Percentiles rank a stretch among this genome's conserved stretches.
phyloP scores from a whole-genome alignment of 2,888 invertebrate species.

The Stenoptilia bipunctidactyla region DNA sequence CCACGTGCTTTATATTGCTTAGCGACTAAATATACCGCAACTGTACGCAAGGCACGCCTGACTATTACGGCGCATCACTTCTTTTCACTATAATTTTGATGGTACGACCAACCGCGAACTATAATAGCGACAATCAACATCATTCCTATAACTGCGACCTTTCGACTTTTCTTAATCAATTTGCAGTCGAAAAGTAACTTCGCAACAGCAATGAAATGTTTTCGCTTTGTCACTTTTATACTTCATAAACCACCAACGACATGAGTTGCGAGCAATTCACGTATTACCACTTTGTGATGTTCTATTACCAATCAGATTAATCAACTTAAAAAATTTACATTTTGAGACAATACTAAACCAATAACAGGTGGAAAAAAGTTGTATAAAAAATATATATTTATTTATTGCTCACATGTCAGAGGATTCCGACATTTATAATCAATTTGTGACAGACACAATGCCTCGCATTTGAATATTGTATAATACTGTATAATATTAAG shows the following conservation, averaged over 20 bases:
- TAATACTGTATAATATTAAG: not conserved
- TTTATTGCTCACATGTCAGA: not conserved
- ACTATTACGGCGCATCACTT: not conserved
- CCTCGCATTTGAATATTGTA: not conserved
- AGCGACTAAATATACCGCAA: conserved; percentile 8
- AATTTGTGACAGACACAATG: not conserved
- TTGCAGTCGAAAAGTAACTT: too few relatives aligned
- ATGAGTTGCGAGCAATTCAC: not conserved
- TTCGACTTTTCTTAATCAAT: too few relatives aligned
- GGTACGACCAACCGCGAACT: conserved; percentile 3
- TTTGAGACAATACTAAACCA: not conserved
- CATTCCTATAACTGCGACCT: too few relatives aligned
- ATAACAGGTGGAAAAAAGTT: too few relatives aligned
- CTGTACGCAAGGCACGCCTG: conserved; percentile 6
- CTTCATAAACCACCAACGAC: not conserved
- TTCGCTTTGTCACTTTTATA: not conserved
- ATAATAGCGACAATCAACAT: not conserved
- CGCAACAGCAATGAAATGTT: not conserved
- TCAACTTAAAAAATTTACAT: not conserved
- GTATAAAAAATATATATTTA: too few relatives aligned
- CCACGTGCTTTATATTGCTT: too few relatives aligned
- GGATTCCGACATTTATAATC: not conserved
- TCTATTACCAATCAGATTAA: not conserved
- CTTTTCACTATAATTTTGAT: conserved; percentile 8
- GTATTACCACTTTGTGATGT: not conserved